phyloP scores from a whole-genome alignment of 2,888 invertebrate species.

The Ennomos erosarius region DNA sequence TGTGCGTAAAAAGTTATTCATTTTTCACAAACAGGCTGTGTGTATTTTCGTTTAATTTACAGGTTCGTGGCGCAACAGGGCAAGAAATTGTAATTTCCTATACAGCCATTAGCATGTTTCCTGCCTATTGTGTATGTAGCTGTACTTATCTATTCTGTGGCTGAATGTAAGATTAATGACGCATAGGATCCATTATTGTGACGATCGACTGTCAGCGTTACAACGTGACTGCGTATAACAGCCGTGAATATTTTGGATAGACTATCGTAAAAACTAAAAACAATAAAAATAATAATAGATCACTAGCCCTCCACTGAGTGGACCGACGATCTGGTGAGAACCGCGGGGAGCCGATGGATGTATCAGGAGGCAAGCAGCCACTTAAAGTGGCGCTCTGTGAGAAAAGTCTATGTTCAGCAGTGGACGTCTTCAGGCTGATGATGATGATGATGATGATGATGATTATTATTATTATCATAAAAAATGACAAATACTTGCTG shows the following conservation, averaged over 20 bases:
- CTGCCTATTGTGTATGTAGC: constrained; percentile 61
- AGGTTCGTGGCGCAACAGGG: constrained; percentile 53
- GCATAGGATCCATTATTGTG: constrained; percentile 57
- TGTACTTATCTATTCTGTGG: constrained; percentile 37
- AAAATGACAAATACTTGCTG: too few relatives aligned
- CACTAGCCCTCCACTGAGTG: too few relatives aligned
- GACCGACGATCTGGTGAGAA: too few relatives aligned
- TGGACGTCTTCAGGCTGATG: too few relatives aligned
- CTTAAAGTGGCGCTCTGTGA: too few relatives aligned
- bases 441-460: too few relatives aligned
- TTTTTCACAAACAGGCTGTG: constrained; percentile 40
- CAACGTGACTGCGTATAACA: constrained; percentile 5
- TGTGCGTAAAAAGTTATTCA: constrained; percentile 21
- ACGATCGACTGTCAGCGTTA: constrained; percentile 56
- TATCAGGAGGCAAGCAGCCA: too few relatives aligned
- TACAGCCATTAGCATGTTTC: constrained; percentile 72
- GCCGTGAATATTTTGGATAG: not conserved
- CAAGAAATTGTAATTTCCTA: constrained; percentile 74
- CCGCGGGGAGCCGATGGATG: too few relatives aligned
- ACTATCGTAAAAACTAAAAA: too few relatives aligned
- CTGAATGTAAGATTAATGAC: constrained; percentile 81
- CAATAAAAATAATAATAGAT: too few relatives aligned
- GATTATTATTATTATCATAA: too few relatives aligned
- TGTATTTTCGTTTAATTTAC: constrained; percentile 40
- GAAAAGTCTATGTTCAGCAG: too few relatives aligned